Percentiles rank a stretch among this genome's conserved stretches.
Conservation (phyloP, 2,113 vertebrate species). For the Stercorarius parasiticus region DNA sequence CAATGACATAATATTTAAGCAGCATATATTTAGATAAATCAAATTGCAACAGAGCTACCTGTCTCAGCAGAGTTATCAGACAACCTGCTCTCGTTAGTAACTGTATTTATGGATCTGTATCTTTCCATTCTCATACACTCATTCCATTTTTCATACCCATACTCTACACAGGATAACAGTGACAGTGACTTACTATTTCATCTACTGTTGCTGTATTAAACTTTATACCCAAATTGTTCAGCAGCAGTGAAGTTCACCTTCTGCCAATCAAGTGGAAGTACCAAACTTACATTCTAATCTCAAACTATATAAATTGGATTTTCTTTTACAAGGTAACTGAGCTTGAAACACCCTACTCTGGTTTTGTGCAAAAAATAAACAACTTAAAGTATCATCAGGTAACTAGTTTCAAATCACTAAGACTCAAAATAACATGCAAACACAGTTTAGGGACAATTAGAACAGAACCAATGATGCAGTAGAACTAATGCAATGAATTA, state of each 20-base stretch:
- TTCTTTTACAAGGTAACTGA: not conserved
- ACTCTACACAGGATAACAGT: not conserved
- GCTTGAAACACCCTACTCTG: not conserved
- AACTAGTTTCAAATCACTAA: not conserved
- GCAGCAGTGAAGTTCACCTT: not conserved
- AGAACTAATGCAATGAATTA: not conserved
- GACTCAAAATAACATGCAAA: not conserved
- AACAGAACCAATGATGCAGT: not conserved
- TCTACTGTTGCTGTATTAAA: not conserved
- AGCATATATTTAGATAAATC: not conserved
- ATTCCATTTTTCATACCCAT: not conserved
- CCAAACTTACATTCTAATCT: not conserved
- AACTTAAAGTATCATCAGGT: not conserved
- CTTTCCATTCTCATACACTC: not conserved
- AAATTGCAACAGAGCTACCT: not conserved
- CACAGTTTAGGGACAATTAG: not conserved
- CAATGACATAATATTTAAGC: not conserved
- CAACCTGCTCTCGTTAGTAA: not conserved
- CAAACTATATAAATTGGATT: not conserved
- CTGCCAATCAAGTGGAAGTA: not conserved
- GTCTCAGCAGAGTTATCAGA: not conserved
- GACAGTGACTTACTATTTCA: not conserved
- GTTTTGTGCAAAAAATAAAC: not conserved
- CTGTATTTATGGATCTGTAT: not conserved
- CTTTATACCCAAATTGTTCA: not conserved